A percentile compares a stretch with the other conserved stretches of the same genome.
phyloP scores from a whole-genome alignment of 2,888 invertebrate species.

The Slavum lentiscoides region DNA sequence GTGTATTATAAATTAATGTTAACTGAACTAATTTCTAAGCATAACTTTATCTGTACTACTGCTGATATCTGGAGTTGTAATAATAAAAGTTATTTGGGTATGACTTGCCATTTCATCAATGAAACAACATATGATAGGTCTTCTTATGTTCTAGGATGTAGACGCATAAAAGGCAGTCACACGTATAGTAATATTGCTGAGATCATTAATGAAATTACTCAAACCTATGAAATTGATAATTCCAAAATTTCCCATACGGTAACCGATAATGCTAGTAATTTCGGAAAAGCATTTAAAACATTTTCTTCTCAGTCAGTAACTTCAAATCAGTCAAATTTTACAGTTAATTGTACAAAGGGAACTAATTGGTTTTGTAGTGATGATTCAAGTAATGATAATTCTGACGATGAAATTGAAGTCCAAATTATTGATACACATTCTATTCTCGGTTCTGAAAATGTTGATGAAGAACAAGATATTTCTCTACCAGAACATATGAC shows the following conservation, averaged over 20 bases:
- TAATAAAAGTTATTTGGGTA: slow-evolving; percentile 12
- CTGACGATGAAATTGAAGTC: neutral
- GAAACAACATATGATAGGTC: neutral
- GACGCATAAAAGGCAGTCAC: neutral
- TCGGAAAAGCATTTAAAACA: slow-evolving; percentile 7
- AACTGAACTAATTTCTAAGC: slow-evolving; percentile 8
- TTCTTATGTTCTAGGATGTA: slow-evolving; percentile 9
- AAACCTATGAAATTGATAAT: slow-evolving; percentile 10
- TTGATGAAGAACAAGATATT: neutral
- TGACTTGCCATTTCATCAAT: slow-evolving; percentile 20
- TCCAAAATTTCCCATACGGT: neutral
- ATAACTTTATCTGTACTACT: slow-evolving; percentile 21
- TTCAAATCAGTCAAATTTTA: neutral
- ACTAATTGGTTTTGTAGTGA: slow-evolving; percentile 15
- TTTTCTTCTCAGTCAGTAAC: neutral
- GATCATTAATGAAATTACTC: slow-evolving; percentile 5
- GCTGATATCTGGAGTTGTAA: slow-evolving; percentile 16
- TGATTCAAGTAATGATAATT: slow-evolving; percentile 5
- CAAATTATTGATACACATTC: slow-evolving; percentile 2
- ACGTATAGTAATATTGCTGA: slow-evolving; percentile 4
- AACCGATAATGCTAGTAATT: slow-evolving; percentile 15
- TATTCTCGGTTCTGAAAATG: neutral
- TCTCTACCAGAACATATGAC: slow-evolving; percentile 3
- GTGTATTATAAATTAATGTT: too few species aligned
- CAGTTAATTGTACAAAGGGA: neutral